phyloP scores from a whole-genome alignment of 2,888 invertebrate genomes.

The Drosophila austrosaltans region DNA sequence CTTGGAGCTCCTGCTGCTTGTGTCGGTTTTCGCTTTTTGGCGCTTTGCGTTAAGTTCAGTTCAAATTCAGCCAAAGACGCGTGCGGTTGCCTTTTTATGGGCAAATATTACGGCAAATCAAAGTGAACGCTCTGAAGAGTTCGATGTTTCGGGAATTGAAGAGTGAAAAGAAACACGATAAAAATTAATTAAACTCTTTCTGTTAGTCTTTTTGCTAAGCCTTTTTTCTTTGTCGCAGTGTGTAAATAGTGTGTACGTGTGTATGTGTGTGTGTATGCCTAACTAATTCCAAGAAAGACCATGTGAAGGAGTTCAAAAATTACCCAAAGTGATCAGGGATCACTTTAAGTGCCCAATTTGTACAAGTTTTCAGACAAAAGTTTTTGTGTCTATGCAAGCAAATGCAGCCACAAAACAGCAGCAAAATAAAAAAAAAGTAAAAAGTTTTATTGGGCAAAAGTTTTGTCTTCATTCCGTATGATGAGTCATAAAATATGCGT shows the following conservation, averaged over 20 bases:
- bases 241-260: neutral
- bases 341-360: conserved; percentile 59
- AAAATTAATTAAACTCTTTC: conserved; percentile 24
- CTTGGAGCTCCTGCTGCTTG: conserved; percentile 21
- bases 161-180: conserved; percentile 21
- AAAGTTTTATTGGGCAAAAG: conserved; percentile 61
- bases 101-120: conserved; percentile 26
- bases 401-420: neutral
- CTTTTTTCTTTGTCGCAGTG: conserved; percentile 4
- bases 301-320: conserved; percentile 31
- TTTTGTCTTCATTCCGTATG: conserved; percentile 36
- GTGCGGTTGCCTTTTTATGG: conserved; percentile 57
- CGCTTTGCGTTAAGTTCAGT: conserved; percentile 55
- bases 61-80: conserved; percentile 66
- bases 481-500: conserved; percentile 70
- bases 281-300: conserved; percentile 14
- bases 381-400: conserved; percentile 9
- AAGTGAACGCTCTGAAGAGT: conserved; percentile 9
- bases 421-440: conserved; percentile 32
- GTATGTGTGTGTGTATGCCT: conserved; percentile 13
- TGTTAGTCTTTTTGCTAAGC: neutral
- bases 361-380: conserved; percentile 39
- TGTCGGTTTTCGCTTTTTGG: conserved; percentile 39
- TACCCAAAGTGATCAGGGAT: conserved; percentile 18
- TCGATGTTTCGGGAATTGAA: conserved; percentile 16